Percentiles rank a stretch among this genome's conserved stretches.
Conservation (phyloP, 2,888 invertebrate genomes). For the Laothoe populi region DNA sequence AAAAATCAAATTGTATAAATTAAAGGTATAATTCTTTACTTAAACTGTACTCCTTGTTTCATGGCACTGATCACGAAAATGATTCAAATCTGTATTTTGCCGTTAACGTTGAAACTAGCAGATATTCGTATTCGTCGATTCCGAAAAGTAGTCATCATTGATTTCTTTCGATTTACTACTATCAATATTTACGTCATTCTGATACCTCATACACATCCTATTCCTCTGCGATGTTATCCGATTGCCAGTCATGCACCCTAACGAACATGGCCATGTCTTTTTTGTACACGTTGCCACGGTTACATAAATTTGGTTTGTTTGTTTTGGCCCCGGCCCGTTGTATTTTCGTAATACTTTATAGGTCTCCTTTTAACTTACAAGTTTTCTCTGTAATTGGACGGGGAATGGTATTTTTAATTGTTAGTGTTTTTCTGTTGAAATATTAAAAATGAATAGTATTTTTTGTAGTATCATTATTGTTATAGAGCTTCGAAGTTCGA, state of each 20-base stretch:
- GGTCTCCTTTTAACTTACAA: conserved; percentile 64
- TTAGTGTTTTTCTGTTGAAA: background rate
- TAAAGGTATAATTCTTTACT: too few species aligned
- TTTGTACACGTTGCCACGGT: conserved; percentile 52
- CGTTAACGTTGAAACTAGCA: too few species aligned
- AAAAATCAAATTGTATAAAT: too few species aligned
- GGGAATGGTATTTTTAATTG: conserved; percentile 10
- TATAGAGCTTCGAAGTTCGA: too few species aligned
- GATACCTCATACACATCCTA: conserved; percentile 48
- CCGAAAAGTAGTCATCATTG: background rate
- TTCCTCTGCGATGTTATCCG: conserved; percentile 55
- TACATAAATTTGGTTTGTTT: conserved; percentile 66
- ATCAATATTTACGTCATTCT: background rate
- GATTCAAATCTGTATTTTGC: too few species aligned
- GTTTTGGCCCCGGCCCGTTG: conserved; percentile 59
- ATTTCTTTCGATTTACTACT: background rate
- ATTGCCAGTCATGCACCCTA: conserved; percentile 82
- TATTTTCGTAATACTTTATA: conserved; percentile 65
- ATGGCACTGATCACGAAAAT: too few species aligned
- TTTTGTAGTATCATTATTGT: too few species aligned
- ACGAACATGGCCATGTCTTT: conserved; percentile 65
- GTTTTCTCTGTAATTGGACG: conserved; percentile 43
- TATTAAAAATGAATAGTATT: too few species aligned
- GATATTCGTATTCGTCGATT: background rate
- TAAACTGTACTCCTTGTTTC: too few species aligned